Evolutionary conservation across 2,888 invertebrate genomes (phyloP).

Genomic region (Omphaloscelis lunosa): DNA sequence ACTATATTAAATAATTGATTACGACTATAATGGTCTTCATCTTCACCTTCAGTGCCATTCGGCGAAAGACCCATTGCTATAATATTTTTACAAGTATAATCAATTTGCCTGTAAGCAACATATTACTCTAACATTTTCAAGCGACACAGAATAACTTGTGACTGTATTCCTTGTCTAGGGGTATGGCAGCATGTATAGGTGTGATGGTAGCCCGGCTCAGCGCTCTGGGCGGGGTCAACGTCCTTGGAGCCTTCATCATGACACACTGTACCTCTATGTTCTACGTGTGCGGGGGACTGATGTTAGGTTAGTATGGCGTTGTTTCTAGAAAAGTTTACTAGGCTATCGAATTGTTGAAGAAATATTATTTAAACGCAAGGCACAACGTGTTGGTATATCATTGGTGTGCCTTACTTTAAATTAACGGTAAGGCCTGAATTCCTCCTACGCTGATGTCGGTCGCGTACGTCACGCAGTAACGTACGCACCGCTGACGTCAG

Average conservation of each 20-base stretch:
- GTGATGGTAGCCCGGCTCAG: conserved; percentile 77
- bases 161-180: conserved; percentile 62
- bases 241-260: conserved; percentile 74
- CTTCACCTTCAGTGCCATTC: too few species aligned
- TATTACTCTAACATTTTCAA: conserved; percentile 21
- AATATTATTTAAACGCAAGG: too few species aligned
- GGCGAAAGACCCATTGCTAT: too few species aligned
- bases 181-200: conserved; percentile 76
- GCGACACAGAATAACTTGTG: background rate
- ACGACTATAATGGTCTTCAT: too few species aligned
- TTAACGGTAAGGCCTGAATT: too few species aligned
- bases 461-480: too few species aligned
- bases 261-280: conserved; percentile 72
- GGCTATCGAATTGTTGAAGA: background rate
- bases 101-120: background rate
- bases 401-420: too few species aligned
- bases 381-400: too few species aligned
- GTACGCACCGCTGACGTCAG: too few species aligned
- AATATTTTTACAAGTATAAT: too few species aligned
- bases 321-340: background rate
- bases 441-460: too few species aligned
- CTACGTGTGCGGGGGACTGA: conserved; percentile 67
- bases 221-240: conserved; percentile 71
- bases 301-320: conserved; percentile 66
- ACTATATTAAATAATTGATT: background rate